Conservation (phyloP, 2,888 invertebrate species). For the Halictus ligatus region DNA sequence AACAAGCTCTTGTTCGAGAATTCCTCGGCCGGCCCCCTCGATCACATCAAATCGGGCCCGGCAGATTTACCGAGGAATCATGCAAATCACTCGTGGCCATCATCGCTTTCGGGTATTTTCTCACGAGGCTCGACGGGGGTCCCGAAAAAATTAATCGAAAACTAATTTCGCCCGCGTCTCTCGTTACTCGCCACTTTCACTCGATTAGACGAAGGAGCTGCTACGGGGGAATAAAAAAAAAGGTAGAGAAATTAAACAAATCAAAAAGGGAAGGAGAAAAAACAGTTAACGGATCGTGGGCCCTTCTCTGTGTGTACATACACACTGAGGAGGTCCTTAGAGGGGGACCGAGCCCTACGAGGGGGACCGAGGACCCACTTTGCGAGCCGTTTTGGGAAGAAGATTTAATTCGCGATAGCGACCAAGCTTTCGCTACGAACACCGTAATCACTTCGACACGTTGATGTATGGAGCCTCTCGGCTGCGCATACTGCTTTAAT, state of each 20-base stretch:
- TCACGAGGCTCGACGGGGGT: background rate
- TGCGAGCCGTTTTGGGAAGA: conserved; percentile 56
- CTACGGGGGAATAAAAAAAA: background rate
- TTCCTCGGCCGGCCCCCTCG: conserved; percentile 19
- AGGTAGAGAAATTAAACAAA: background rate
- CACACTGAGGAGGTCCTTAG: conserved; percentile 10
- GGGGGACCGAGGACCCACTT: conserved; percentile 6
- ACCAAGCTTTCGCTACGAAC: conserved; percentile 67
- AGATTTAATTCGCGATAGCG: conserved; percentile 78
- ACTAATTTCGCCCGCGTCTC: conserved; percentile 54
- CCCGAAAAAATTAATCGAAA: conserved; percentile 57
- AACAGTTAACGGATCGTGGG: background rate
- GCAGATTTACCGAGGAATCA: conserved; percentile 57
- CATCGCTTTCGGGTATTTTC: conserved; percentile 49
- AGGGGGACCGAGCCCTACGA: background rate
- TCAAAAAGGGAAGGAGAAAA: background rate
- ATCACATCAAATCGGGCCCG: conserved; percentile 34
- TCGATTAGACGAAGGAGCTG: conserved; percentile 63
- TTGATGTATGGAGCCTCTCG: conserved; percentile 69
- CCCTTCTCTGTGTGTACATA: conserved; percentile 14
- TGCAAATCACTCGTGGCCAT: conserved; percentile 55
- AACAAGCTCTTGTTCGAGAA: conserved; percentile 36
- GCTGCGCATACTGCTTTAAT: conserved; percentile 65
- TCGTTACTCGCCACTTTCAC: conserved; percentile 64
- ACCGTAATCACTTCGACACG: conserved; percentile 70